Evolutionary conservation across 2,113 vertebrate genomes (phyloP).

Genomic region (human): GRCh38 chr6:25195001-25195500

Average conservation of each 20-base stretch:
- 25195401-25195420: background rate
- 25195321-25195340: background rate
- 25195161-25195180: background rate
- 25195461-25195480: background rate
- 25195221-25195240: background rate
- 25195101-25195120: background rate
- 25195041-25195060: background rate
- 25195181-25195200: background rate
- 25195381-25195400: background rate
- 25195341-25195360: background rate
- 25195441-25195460: background rate
- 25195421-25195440: background rate
- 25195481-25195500: background rate
- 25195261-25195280: background rate
- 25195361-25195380: background rate
- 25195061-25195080: background rate
- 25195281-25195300: background rate
- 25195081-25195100: background rate
- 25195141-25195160: background rate
- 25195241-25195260: background rate
- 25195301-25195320: background rate
- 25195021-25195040: background rate
- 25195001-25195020: background rate
- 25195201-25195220: background rate
- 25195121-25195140: background rate